A percentile compares a stretch with the other conserved stretches of the same genome.
phyloP scores from a whole-genome alignment of 2,797 vertebrate genomes.

The Amblyraja radiata region DNA sequence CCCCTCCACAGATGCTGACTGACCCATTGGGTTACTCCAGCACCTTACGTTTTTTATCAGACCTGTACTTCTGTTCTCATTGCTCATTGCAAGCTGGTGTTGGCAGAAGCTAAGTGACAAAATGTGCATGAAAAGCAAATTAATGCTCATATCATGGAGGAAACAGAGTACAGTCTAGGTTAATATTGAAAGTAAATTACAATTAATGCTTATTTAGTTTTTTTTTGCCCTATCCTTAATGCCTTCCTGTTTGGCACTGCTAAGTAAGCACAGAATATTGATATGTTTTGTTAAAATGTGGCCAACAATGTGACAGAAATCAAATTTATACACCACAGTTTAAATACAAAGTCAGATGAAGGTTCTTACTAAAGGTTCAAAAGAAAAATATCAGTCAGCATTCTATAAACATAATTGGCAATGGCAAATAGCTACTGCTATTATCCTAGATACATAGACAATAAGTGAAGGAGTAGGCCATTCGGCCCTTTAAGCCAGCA shows the following conservation, averaged over 20 bases:
- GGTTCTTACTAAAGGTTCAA: neutral
- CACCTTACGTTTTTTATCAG: neutral
- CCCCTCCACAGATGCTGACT: no score
- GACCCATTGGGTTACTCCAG: no score
- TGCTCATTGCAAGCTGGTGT: neutral
- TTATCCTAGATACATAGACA: no score
- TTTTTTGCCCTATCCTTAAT: neutral
- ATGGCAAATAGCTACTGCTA: neutral
- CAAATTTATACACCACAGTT: neutral
- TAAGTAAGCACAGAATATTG: neutral
- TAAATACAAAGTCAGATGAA: neutral
- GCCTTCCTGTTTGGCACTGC: neutral
- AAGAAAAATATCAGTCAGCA: neutral
- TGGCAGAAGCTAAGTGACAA: neutral
- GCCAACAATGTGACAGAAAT: neutral
- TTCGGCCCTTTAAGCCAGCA: no score
- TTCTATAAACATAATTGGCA: neutral
- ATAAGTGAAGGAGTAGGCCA: no score
- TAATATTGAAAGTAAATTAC: neutral
- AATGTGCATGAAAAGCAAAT: neutral
- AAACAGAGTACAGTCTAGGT: neutral
- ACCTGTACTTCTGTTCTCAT: neutral
- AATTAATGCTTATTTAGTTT: constrained; percentile 7
- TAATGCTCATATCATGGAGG: neutral
- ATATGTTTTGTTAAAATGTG: neutral